Base-by-base conservation (phyloP, 2,888 invertebrate genomes). In the Eledona agricola region DNA sequence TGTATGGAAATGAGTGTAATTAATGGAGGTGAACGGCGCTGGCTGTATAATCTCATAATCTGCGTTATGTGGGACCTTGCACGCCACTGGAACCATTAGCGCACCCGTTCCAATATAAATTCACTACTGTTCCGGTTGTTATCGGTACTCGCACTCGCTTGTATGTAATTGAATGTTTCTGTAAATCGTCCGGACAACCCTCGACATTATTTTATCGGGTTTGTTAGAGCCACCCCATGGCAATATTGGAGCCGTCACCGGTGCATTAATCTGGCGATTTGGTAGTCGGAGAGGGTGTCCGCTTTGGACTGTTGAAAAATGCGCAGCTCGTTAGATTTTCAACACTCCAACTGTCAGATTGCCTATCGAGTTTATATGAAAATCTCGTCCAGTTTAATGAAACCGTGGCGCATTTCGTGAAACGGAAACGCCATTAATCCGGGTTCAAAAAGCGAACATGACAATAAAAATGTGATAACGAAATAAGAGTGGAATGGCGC, bases 231-330 rank as follows among this genome's bases (percentile, higher is more conserved):
- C 26, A 32, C 6, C 55, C 58, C 64, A 66, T 59, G 52, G 62
- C 64, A 68, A 70, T 72, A 72, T 72, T 71, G 72, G 67, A 67
- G 67, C 60, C 66, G 70, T 71, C 70, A 69, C 66, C 70, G 47
- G 59, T 64, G 65, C 66, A 65, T 45, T 45, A 45, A 45, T 42
- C 31, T 29, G 10, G 17, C 3, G 17, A 12, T n/a, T n/a, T n/a
- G n/a, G n/a, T n/a, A n/a, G n/a, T n/a, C n/a, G n/a, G n/a, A n/a
- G n/a, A n/a, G n/a, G n/a, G n/a, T n/a, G n/a, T n/a, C n/a, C n/a
- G n/a, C n/a, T n/a, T n/a, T n/a, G n/a, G n/a, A n/a, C n/a, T n/a
- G n/a, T 19, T 5, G 40, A 42, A 42, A 42, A 31, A 31, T n/a
- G n/a, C n/a, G n/a, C n/a, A n/a, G n/a, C n/a, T n/a, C n/a, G n/a